These are phyloP conservation scores for Andrena hattorfiana DNA, from an alignment of 2,888 invertebrate genomes.

Conservation along the genomic window DNA sequence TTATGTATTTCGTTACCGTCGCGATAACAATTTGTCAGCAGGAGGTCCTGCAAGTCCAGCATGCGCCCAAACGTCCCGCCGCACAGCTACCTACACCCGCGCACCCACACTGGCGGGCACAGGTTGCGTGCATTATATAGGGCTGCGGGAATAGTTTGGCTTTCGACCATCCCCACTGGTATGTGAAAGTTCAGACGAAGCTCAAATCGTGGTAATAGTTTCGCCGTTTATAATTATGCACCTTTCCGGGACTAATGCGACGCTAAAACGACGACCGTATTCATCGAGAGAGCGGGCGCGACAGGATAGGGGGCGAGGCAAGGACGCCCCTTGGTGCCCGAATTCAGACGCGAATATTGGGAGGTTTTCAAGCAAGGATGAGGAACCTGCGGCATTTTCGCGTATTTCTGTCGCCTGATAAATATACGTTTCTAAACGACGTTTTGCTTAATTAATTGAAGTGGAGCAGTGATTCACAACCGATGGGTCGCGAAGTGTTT, in stretches of 20 bases:
- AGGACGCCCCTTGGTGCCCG: background rate
- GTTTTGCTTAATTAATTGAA: background rate
- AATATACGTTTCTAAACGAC: background rate
- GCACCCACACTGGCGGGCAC: constrained; percentile 16
- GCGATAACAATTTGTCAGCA: constrained; percentile 72
- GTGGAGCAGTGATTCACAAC: too few relatives aligned
- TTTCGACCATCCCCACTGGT: constrained; percentile 35
- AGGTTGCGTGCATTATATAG: constrained; percentile 26
- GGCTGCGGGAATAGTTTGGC: constrained; percentile 48
- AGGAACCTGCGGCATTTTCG: background rate
- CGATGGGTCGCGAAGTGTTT: too few relatives aligned
- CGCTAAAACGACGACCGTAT: constrained; percentile 67
- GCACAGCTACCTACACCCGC: background rate
- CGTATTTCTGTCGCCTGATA: background rate
- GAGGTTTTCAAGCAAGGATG: background rate
- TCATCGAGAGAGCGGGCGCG: constrained; percentile 26
- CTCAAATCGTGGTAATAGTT: constrained; percentile 80
- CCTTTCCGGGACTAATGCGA: constrained; percentile 78
- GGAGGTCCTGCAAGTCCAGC: constrained; percentile 37
- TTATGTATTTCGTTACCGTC: constrained; percentile 71
- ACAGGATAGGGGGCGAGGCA: too few relatives aligned
- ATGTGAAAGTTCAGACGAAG: constrained; percentile 74
- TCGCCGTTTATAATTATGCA: constrained; percentile 80
- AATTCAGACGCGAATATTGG: background rate
- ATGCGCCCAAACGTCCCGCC: background rate